A percentile compares a stretch with the other conserved stretches of the same genome.
These are phyloP conservation scores for Centropyge bicolor DNA, from an alignment of 2,797 vertebrate genomes.

Conservation along the genomic window DNA sequence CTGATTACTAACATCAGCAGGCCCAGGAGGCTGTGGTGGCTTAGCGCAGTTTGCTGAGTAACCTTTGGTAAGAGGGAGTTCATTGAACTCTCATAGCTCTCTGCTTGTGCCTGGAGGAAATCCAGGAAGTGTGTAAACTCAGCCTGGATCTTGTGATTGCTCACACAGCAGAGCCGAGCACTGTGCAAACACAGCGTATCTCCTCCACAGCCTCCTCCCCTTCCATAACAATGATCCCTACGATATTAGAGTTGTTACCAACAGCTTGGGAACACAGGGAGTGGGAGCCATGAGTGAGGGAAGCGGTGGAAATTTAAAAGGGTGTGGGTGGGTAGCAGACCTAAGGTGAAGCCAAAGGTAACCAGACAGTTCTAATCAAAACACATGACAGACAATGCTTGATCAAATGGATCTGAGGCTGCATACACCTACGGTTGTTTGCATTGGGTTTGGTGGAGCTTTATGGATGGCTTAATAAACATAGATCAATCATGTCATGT, in stretches of 20 bases:
- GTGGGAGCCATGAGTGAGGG: conserved; percentile 26
- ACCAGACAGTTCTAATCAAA: conserved; percentile 30
- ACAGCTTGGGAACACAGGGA: conserved; percentile 56
- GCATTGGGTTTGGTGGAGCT: conserved; percentile 6
- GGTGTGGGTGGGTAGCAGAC: conserved; percentile 15
- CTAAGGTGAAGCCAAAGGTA: conserved; percentile 32
- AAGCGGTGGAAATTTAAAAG: conserved; percentile 16
- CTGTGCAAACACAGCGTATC: conserved; percentile 60
- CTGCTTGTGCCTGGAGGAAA: conserved; percentile 56
- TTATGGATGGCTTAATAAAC: background rate
- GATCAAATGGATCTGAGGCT: conserved; percentile 12
- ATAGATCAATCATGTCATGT: background rate
- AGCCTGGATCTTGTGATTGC: conserved; percentile 66
- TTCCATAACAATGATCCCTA: conserved; percentile 44
- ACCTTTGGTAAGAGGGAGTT: conserved; percentile 66
- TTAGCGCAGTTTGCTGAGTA: conserved; percentile 27
- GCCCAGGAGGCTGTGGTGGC: conserved; percentile 20
- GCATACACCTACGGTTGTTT: background rate
- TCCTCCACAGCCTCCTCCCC: conserved; percentile 23
- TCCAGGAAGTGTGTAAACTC: conserved; percentile 69
- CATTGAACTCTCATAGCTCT: conserved; percentile 73
- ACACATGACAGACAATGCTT: background rate
- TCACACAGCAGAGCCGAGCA: conserved; percentile 39
- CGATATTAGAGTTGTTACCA: conserved; percentile 8
- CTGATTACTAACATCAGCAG: conserved; percentile 42